Base-by-base conservation (phyloP, 1,140 invertebrate genomes). In the Lordiphosa mommai region DNA sequence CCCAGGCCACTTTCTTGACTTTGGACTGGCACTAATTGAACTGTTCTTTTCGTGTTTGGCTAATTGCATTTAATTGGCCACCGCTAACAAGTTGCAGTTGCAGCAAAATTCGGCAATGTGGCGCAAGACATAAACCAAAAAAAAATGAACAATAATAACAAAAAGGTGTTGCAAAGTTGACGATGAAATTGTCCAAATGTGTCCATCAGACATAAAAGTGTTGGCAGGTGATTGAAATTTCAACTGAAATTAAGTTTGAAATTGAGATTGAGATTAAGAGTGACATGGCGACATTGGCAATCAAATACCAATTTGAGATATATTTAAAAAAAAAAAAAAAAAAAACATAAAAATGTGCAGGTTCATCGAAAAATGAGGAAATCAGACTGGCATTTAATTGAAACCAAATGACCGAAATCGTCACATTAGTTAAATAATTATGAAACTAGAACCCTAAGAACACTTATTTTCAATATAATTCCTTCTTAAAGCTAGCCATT, bases 51-150 rank as follows among this genome's bases (percentile, higher is more conserved):
- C 23, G 3, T 5, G 4, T 27, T 10, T 40, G 46, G 49, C 72
- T 70, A 76, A 76, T 76, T 70, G 65, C 55, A 70, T 37, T 67
- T 82, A 80, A 84, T 82, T 80, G 72, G 23, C 23, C 23, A 6
- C 47, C 58, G 52, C 67, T 80, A 79, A 80, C 74, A 73, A 79
- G 64, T 29, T 14, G 27, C 41, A 65, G 30, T 37, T 37, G 61
- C 61, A 43, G 8, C 52, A 50, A 43, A 58, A 50, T 67, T 67
- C 58, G 52, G 63, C 43, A 67, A 66, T n/a, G n/a, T n/a, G n/a
- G n/a, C n/a, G n/a, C n/a, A 46, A 12, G 29, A n/a, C 43, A 32
- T 12, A 16, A 12, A 4, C 9, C 12, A 16, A 32, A 12, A 13
- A 27, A 20, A 8, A n/a, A 13, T n/a, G n/a, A 47, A 17, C 1